Conservation (phyloP, 2,113 vertebrate genomes). For the Megaceryle torquata region DNA sequence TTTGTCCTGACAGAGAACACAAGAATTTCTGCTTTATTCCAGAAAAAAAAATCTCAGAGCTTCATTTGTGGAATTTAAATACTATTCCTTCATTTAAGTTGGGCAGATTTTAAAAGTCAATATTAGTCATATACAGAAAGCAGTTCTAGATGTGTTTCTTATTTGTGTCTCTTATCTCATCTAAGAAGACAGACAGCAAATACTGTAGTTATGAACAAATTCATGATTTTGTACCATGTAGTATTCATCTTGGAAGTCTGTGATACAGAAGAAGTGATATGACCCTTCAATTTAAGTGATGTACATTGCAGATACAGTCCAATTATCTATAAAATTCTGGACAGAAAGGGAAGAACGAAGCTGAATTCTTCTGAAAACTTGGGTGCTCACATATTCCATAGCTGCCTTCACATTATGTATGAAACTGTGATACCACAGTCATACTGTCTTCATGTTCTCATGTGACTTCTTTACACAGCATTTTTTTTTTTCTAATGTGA, state of each 20-base stretch:
- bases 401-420: not conserved
- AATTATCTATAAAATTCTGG: not conserved
- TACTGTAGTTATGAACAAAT: not conserved
- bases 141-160: too few relatives aligned
- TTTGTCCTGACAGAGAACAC: not conserved
- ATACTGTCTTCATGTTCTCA: too few relatives aligned
- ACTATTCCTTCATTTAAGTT: not conserved
- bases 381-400: too few relatives aligned
- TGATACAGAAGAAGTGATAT: not conserved
- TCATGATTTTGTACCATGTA: not conserved
- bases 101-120: not conserved
- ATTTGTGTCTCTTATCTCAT: not conserved
- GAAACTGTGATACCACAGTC: not conserved
- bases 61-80: not conserved
- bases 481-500: not conserved
- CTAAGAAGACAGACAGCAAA: not conserved
- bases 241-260: not conserved
- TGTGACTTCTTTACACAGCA: not conserved
- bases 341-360: not conserved
- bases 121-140: not conserved
- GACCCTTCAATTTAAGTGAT: not conserved
- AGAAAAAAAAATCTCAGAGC: not conserved
- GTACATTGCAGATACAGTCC: not conserved
- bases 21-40: not conserved
- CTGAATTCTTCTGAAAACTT: not conserved